Conservation (phyloP, 1,140 invertebrate genomes). For the Helicoverpa zea region DNA sequence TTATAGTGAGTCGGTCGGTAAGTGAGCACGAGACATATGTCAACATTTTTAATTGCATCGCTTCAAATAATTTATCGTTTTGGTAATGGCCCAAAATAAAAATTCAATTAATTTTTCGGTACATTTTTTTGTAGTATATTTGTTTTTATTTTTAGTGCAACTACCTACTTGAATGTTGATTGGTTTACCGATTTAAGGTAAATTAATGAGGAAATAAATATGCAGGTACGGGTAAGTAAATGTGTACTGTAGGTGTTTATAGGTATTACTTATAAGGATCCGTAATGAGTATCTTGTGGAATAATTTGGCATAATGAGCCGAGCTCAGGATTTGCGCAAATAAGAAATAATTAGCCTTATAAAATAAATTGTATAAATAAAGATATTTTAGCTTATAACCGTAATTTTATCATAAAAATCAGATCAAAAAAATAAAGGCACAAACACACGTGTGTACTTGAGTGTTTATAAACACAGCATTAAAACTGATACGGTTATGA, state of each 20-base stretch:
- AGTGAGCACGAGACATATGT: conserved; percentile 52
- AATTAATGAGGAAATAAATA: conserved; percentile 28
- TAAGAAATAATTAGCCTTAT: too few relatives aligned
- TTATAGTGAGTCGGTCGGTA: conserved; percentile 36
- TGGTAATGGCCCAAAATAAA: conserved; percentile 55
- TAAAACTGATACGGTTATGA: conserved; percentile 36
- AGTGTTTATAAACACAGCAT: conserved; percentile 4
- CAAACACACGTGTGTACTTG: background rate
- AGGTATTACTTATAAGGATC: too few relatives aligned
- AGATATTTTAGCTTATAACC: too few relatives aligned
- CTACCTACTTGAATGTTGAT: conserved; percentile 40
- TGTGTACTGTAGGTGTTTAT: background rate
- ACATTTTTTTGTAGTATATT: conserved; percentile 43
- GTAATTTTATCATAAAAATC: too few relatives aligned
- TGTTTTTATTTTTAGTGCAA: conserved; percentile 45
- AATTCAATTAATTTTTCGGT: conserved; percentile 60
- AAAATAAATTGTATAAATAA: too few relatives aligned
- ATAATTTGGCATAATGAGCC: too few relatives aligned
- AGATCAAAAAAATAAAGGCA: too few relatives aligned
- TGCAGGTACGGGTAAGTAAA: background rate
- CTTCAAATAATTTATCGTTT: conserved; percentile 54
- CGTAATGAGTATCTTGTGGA: too few relatives aligned
- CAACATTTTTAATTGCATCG: conserved; percentile 56
- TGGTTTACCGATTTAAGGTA: conserved; percentile 16
- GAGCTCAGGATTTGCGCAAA: too few relatives aligned